phyloP scores from a whole-genome alignment of 2,113 vertebrate species.

The Ranitomeya imitator region DNA sequence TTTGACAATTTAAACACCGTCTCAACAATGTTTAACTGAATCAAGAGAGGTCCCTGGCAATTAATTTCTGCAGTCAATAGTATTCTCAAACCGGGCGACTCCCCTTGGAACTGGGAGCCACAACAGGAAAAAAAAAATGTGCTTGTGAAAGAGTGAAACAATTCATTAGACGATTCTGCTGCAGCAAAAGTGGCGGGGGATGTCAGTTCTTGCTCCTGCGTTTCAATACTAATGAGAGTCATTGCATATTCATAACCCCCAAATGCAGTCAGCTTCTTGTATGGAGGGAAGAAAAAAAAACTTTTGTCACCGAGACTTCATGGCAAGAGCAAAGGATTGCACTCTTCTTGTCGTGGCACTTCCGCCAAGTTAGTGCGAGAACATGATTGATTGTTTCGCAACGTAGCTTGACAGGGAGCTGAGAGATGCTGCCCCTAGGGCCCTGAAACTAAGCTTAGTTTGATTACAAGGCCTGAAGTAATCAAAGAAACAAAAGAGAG shows the following conservation, averaged over 20 bases:
- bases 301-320: constrained; percentile 80
- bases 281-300: constrained; percentile 66
- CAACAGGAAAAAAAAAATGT: constrained; percentile 64
- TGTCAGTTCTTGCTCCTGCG: constrained; percentile 74
- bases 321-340: constrained; percentile 72
- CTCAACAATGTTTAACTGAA: constrained; percentile 72
- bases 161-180: constrained; percentile 81
- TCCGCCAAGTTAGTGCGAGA: constrained; percentile 74
- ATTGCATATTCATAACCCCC: constrained; percentile 87
- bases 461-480: constrained; percentile 88
- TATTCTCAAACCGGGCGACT: constrained; percentile 72
- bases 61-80: constrained; percentile 73
- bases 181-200: constrained; percentile 78
- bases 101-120: constrained; percentile 69
- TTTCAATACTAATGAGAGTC: constrained; percentile 87
- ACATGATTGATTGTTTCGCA: constrained; percentile 97
- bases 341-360: constrained; percentile 72
- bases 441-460: constrained; percentile 82
- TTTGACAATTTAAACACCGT: constrained; percentile 69
- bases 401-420: constrained; percentile 85
- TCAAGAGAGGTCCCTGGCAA: constrained; percentile 67
- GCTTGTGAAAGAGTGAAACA: constrained; percentile 74
- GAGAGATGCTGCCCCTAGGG: constrained; percentile 87
- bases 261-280: constrained; percentile 82
- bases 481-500: constrained; percentile 80